A percentile compares a stretch with the other conserved stretches of the same genome.
Conservation (phyloP, 2,797 vertebrate genomes). For the Pagetopsis macropterus region DNA sequence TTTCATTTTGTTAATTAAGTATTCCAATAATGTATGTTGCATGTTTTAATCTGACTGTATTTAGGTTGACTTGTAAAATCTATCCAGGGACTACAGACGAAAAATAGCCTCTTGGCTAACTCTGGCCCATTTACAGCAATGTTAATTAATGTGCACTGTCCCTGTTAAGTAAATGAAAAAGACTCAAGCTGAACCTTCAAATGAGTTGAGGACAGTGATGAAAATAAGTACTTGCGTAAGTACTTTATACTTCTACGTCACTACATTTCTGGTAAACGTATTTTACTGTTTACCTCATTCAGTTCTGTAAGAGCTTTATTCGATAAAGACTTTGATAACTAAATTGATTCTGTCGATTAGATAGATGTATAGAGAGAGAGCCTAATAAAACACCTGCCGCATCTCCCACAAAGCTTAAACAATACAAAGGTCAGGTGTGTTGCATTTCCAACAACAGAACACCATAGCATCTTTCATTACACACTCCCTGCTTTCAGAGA, state of each 20-base stretch:
- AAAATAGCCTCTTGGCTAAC: no score
- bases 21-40: no score
- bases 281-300: background rate
- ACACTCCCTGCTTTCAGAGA: background rate
- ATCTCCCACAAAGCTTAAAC: no score
- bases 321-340: background rate
- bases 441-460: background rate
- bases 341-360: background rate
- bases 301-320: slow-evolving; percentile 1
- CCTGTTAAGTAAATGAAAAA: no score
- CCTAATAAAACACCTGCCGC: no score
- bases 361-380: background rate
- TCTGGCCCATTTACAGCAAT: no score
- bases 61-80: no score
- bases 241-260: background rate
- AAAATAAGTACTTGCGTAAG: background rate
- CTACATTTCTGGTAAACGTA: background rate
- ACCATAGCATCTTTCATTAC: background rate
- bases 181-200: background rate
- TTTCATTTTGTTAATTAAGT: no score
- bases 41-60: no score
- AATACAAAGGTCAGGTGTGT: no score
- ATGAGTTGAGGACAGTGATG: background rate
- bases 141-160: no score
- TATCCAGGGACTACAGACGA: no score